Conservation (phyloP, 2,113 vertebrate species). For the Thalassarche chlororhynchos region DNA sequence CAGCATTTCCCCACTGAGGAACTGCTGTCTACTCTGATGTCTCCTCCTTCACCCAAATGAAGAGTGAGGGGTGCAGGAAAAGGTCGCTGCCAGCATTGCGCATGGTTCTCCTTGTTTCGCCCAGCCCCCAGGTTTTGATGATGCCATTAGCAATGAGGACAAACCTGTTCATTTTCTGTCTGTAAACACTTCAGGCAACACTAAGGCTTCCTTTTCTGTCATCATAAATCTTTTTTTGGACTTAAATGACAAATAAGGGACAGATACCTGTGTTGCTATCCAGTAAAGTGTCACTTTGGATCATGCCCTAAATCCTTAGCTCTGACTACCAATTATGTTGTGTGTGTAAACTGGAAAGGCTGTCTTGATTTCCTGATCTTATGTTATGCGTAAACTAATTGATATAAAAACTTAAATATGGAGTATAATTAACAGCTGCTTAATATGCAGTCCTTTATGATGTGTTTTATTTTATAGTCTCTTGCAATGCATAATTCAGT, state of each 20-base stretch:
- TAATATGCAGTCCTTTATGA: not conserved
- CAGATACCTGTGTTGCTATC: not conserved
- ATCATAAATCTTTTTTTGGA: not conserved
- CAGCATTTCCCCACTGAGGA: fast-evolving
- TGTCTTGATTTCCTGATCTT: not conserved
- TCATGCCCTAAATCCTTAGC: not conserved
- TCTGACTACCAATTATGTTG: not conserved
- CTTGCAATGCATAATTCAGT: not conserved
- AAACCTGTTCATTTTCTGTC: not conserved
- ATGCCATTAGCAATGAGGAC: fast-evolving
- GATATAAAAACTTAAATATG: not conserved
- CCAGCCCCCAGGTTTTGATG: not conserved
- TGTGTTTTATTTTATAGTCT: not conserved
- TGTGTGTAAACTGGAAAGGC: not conserved
- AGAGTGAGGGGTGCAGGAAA: not conserved
- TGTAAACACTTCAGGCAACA: not conserved
- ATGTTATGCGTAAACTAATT: not conserved
- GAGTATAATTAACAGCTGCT: not conserved
- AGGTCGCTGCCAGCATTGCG: fast-evolving
- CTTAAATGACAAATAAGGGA: not conserved
- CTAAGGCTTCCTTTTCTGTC: not conserved
- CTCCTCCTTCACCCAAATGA: not conserved
- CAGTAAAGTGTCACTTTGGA: not conserved
- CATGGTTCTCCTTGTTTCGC: not conserved
- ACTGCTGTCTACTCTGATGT: not conserved